Evolutionary conservation across 2,888 invertebrate genomes (phyloP).

Genomic region (Peribatodes rhomboidaria): DNA sequence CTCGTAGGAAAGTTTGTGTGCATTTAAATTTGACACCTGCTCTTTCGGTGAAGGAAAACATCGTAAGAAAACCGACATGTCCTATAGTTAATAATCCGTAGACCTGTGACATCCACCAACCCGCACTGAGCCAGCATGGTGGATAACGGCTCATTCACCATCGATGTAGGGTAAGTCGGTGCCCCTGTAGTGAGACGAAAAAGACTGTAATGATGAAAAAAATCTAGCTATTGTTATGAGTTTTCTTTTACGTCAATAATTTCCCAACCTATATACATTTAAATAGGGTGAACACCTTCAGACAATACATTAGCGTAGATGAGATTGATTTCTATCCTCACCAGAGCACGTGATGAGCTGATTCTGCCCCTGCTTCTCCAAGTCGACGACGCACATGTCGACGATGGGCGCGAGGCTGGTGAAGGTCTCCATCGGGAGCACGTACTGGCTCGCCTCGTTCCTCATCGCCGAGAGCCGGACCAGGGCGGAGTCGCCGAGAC

Average conservation of each 20-base stretch:
- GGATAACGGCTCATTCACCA: too few relatives aligned
- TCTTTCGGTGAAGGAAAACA: too few relatives aligned
- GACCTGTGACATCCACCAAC: too few relatives aligned
- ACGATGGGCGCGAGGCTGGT: constrained; percentile 99
- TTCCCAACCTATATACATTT: background rate
- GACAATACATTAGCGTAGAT: background rate
- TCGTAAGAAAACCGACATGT: too few relatives aligned
- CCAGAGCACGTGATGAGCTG: constrained; percentile 99
- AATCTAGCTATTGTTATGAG: background rate
- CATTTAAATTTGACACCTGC: too few relatives aligned
- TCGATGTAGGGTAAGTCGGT: too few relatives aligned
- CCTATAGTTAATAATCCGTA: too few relatives aligned
- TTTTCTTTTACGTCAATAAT: background rate
- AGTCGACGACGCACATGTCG: constrained; percentile 98
- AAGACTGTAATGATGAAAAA: too few relatives aligned
- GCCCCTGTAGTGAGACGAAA: too few relatives aligned
- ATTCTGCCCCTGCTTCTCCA: constrained; percentile 98
- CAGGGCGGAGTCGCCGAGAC: constrained; percentile 98
- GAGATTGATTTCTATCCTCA: constrained; percentile 43
- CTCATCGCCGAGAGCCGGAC: constrained; percentile 94
- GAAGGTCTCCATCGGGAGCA: constrained; percentile 97
- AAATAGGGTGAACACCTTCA: background rate
- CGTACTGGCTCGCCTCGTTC: constrained; percentile 95
- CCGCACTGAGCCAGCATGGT: too few relatives aligned
- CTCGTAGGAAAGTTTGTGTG: too few relatives aligned